phyloP scores from a whole-genome alignment of 2,113 vertebrate species.

The Dipodomys merriami region DNA sequence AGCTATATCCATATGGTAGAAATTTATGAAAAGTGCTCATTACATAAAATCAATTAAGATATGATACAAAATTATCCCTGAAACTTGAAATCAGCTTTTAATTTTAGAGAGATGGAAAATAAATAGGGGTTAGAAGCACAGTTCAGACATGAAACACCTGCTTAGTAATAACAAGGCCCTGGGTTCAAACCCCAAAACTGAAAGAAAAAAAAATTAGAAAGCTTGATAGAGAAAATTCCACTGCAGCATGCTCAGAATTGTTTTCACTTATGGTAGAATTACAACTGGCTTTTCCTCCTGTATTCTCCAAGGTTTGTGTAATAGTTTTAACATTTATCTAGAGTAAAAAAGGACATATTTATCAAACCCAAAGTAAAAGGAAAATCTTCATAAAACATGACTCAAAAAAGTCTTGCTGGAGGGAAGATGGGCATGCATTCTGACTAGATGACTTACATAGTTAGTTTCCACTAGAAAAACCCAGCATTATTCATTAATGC shows the following conservation, averaged over 20 bases:
- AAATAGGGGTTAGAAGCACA: background rate
- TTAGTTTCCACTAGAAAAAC: background rate
- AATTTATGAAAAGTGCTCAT: conserved; percentile 16
- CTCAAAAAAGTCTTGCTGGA: background rate
- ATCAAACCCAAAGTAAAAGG: background rate
- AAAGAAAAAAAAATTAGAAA: background rate
- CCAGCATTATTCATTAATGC: background rate
- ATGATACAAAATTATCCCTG: background rate
- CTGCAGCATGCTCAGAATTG: background rate
- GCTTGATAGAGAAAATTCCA: background rate
- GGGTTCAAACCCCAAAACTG: too few species aligned
- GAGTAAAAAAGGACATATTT: conserved; percentile 4
- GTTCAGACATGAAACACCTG: too few species aligned
- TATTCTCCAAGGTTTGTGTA: background rate
- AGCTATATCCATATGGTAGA: background rate
- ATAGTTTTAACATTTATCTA: conserved; percentile 32
- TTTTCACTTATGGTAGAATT: background rate
- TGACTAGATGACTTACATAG: background rate
- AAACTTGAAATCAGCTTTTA: conserved; percentile 39
- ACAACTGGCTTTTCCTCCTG: background rate
- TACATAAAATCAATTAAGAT: conserved; percentile 26
- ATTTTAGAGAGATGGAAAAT: conserved; percentile 18
- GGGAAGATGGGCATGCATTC: background rate
- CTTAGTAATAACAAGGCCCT: too few species aligned
- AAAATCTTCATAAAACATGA: background rate